Evolutionary conservation across 2,113 vertebrate species (phyloP).

Genomic region (Hipposideros armiger): DNA sequence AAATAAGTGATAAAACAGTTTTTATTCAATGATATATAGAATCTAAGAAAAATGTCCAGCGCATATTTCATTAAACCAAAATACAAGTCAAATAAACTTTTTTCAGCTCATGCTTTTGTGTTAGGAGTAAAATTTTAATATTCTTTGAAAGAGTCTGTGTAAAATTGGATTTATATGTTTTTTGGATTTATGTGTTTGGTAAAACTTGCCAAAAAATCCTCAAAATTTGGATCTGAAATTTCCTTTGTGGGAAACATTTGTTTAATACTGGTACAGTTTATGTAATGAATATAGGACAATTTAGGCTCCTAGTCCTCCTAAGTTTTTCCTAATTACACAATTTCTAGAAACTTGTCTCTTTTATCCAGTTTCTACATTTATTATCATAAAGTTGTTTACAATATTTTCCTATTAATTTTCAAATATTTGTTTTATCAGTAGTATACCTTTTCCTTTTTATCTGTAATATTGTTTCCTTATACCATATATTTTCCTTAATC

Average conservation of each 20-base stretch:
- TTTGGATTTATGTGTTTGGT: background rate
- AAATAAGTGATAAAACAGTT: background rate
- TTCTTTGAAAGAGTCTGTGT: background rate
- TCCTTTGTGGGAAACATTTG: background rate
- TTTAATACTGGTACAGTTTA: background rate
- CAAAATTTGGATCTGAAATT: background rate
- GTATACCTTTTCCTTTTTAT: background rate
- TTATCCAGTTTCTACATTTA: background rate
- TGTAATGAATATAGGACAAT: background rate
- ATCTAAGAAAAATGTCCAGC: background rate
- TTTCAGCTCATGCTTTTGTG: background rate
- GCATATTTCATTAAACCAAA: background rate
- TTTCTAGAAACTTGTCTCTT: background rate
- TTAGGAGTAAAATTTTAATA: background rate
- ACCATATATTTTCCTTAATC: background rate
- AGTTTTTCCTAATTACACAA: background rate
- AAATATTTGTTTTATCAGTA: constrained; percentile 5
- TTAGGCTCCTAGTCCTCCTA: background rate
- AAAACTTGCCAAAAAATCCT: background rate
- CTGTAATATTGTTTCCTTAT: background rate
- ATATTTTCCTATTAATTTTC: background rate
- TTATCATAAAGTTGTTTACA: background rate
- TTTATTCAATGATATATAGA: background rate
- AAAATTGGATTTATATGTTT: background rate
- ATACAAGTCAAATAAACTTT: background rate